These are phyloP conservation scores for Cyaniris semiargus DNA, from an alignment of 2,888 invertebrate species.

Conservation along the genomic window DNA sequence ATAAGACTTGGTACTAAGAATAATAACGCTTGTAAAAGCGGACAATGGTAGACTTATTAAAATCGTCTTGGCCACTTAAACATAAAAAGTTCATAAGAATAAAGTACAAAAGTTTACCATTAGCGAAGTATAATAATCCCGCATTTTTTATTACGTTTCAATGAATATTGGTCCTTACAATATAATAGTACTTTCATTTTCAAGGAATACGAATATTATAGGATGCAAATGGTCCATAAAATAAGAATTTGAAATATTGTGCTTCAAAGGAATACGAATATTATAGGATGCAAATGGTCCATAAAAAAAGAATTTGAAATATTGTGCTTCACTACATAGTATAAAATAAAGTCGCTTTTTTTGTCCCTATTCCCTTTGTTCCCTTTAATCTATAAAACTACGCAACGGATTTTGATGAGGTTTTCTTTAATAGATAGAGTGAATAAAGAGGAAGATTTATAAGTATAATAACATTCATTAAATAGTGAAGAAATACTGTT, in stretches of 20 bases:
- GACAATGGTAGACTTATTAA: neutral
- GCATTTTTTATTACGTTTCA: neutral
- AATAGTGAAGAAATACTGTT: too few species aligned
- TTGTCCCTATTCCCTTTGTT: too few species aligned
- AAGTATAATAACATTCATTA: too few species aligned
- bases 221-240: neutral
- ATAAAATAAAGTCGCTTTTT: too few species aligned
- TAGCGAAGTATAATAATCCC: neutral
- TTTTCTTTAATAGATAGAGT: too few species aligned
- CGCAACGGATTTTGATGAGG: too few species aligned
- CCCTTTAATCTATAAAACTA: too few species aligned
- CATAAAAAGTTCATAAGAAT: neutral
- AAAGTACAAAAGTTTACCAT: neutral
- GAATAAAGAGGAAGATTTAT: too few species aligned
- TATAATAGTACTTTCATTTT: neutral
- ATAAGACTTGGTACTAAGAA: neutral
- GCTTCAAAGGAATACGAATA: neutral
- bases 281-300: neutral
- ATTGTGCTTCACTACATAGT: neutral
- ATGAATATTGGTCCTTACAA: neutral
- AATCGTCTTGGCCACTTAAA: neutral
- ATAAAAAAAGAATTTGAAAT: neutral
- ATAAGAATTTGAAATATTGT: neutral
- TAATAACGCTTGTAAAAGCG: neutral
- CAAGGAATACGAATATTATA: neutral